Base-by-base conservation (phyloP, 2,113 vertebrate genomes). In the Indri indri region DNA sequence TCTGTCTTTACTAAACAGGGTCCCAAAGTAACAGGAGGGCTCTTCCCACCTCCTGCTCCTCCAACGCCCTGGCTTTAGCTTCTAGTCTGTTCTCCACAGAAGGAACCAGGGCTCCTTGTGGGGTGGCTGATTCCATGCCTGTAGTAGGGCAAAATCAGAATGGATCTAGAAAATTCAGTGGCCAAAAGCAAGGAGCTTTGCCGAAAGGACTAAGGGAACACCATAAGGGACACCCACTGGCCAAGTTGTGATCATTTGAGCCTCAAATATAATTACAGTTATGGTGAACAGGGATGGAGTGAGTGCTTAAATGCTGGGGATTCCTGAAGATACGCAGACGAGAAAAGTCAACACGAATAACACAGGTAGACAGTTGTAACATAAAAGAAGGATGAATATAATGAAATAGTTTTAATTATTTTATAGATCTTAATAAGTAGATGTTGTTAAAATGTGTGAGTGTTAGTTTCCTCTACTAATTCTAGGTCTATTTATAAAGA, bases 221-320 rank as follows among this genome's bases (percentile, higher is more conserved):
- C 6, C 34, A 23, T 32, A 20, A 77, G n/a, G 23, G 23, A 5
- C 6, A 20, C 7, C 6, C 3, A 2, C n/a, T 70, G 22, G 12
- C 25, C 57, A 45, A 8, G 12, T 6, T 66, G 25, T 27, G 85
- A 34, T 59, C 5, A 8, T 59, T 45, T 4, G 8, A 30, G 73
- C 0, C 11, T 83, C 42, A 52, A 37, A 30, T 27, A 2, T 30
- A 34, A 47, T 34, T 40, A 34, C 1, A 11, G 34, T 18, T 14
- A 5, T 1, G 0, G 42, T 47, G 10, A 27, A 16, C 6, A 13
- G 42, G 20, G 30, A 9, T 18, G 42, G 25, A 5, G 1, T n/a
- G 30, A 70, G 4, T 50, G 3, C 37, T 27, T 30, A 50, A 45
- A 25, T 66, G 50, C 86, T 12, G 32, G 30, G 20, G 34, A 59